Base-by-base conservation (phyloP, 2,888 invertebrate species). In the Aelia acuminata region DNA sequence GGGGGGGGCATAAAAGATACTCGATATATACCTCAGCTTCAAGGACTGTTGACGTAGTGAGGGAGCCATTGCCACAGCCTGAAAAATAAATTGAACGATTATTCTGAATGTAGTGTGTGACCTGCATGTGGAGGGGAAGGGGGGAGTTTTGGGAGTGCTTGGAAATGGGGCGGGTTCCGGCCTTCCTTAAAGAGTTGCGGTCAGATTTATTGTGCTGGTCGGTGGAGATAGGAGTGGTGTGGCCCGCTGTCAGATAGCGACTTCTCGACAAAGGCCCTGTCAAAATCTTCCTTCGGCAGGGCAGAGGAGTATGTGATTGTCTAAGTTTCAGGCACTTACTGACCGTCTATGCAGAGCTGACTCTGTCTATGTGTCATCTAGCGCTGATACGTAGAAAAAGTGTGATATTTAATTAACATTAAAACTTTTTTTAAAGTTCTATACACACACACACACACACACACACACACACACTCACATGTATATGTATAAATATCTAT, bases 61-160 rank as follows among this genome's bases (percentile, higher is more conserved):
- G 20, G 84, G 84, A 49, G 84, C 48, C 84, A 84, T 84, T 49
- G 31, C 84, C 47, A 31, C n/a, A 8, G n/a, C 85, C 85, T 53
- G 53, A 85, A 50, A 85, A 85, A 53, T 85, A 53, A 53, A 53
- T 85, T 39, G n/a, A 85, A 57, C 26, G n/a, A 53, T 53, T 53
- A 85, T 85, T 53, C n/a, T 22, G 48, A 53, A 57, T 18, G 20
- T 10, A 4, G 22, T 18, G 49, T 35, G 49, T 20, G 84, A 47
- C 50, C 49, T 50, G 43, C n/a, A 5, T 43, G 39, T 39, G 39
- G 8, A 39, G 75, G 22, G 7, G 75, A 20, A 1, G 20, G 10
- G 15, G 70, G 75, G 22, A 75, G 75, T 39, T 75, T 35, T 35
- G 39, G 75, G 39, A 75, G 75, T 20, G 11, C n/a, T 20, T 80